Base-by-base conservation (phyloP, 92 coral and sea anemone genomes). In the Palythoa heliodiscus region DNA sequence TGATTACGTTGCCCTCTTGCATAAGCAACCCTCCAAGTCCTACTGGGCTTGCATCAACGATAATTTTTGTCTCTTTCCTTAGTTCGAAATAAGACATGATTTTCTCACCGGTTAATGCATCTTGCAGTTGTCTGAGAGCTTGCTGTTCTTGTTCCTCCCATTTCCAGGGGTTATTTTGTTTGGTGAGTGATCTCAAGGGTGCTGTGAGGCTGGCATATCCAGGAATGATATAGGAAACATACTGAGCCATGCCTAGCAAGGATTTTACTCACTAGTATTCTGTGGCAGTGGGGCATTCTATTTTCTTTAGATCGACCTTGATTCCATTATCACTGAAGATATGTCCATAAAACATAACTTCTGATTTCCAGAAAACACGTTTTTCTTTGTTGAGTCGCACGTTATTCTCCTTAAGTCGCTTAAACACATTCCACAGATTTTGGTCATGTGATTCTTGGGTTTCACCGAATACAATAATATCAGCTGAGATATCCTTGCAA, bases 401-500 rank as follows among this genome's bases (percentile, higher is more conserved):
- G 71, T 93, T 84, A 86, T 89, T 48, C 84, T 87, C 54, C 75
- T 84, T 81, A 38, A 90, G 90, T 52, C 89, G 70, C 52, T 71
- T 86, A 38, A 87, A 87, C 38, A 79, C 92, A 50, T 22, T 81
- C 11, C 48, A 76, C 70, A 90, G 93, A 82, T 88, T 87, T 82
- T 76, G 88, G 89, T 91, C 87, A 76, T 93, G 93, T 13, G 78
- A 83, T n/a, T 82, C 87, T 76, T 93, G 88, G 43, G 58, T 74
- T 73, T 81, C 79, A 20, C 94, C 94, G 50, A 83, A 91, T 39
- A 82, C 86, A n/a, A 89, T 93, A 67, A 91, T 88, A 75, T 89
- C 93, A 66, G 87, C 93, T 54, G 88, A 91, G 54, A 93, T 86
- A 87, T 86, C 88, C 79, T 75, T 90, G 61, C 95, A 92, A 54